Evolutionary conservation across 2,113 vertebrate genomes (phyloP), one percentile per base, ranked within the genome.

Genomic region (Gambusia affinis): DNA sequence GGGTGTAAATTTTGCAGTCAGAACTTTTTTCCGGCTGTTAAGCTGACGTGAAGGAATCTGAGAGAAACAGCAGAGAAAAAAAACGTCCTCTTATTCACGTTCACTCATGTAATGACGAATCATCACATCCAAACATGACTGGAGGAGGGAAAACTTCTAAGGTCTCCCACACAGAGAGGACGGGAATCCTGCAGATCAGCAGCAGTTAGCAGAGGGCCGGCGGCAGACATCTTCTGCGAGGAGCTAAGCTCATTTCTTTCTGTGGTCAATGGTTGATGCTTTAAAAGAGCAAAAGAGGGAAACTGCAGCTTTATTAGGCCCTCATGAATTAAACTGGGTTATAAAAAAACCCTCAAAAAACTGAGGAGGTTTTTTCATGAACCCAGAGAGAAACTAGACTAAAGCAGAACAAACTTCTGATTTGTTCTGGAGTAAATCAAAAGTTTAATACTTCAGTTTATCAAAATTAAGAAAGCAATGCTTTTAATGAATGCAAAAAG

Each of bases 81-180:
- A 75, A 65, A 51, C 80, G 61, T 70, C 44, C 6, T 57, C 57
- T 72, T 78, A 61, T 78, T 69, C 69, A 51, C 42, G 76, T 79
- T 67, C 69, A 57, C 17, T 70, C 37, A 79, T 69, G 70, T 75
- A 77, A 83, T 80, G 85, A 79, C 81, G 73, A 79, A 85, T 82
- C 76, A 79, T 85, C 63, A 68, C 82, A 80, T 85, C 83, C 72
- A 84, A 27, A 12, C 33, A 57, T 19, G 66, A 78, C 61, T 37
- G 78, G 75, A 78, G 67, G 72, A 66, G 14, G 62, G 72, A 87
- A 87, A 79, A 35, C 73, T 77, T 84, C 57, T 72, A 80, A 63
- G n/a, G 31, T 35, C 24, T 62, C 47, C 17, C 71, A 73, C 63
- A 57, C 35, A 61, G 79, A 24, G 70, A 62, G 10, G 61, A 64